phyloP scores from a whole-genome alignment of 1,140 invertebrate genomes.

The Cherax quadricarinatus region DNA sequence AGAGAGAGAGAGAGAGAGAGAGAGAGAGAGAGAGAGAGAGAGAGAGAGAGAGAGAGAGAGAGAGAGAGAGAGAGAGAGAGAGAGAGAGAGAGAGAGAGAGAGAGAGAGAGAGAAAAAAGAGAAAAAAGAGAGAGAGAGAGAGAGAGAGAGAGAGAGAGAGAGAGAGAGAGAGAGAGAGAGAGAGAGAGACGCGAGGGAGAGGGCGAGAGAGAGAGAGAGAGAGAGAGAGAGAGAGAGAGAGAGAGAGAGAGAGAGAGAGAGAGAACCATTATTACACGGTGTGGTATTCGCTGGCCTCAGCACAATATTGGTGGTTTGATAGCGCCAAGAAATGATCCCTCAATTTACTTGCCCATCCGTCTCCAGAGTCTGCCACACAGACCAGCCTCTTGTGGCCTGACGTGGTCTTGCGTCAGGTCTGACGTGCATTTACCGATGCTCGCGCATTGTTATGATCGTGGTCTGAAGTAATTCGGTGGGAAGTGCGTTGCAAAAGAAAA shows the following conservation, averaged over 20 bases:
- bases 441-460: no score
- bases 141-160: slow-evolving; percentile 14
- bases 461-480: no score
- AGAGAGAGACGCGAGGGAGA: no score
- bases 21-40: background rate
- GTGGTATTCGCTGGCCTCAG: background rate
- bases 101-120: background rate
- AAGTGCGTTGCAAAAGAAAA: no score
- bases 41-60: background rate
- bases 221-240: background rate
- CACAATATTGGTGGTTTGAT: slow-evolving; percentile 13
- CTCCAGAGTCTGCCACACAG: background rate
- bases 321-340: slow-evolving; percentile 13
- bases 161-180: slow-evolving; percentile 7
- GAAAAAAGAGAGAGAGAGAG: background rate
- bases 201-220: background rate
- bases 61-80: background rate
- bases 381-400: background rate
- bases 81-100: background rate
- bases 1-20: background rate
- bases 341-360: background rate
- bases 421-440: no score
- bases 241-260: background rate
- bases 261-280: background rate
- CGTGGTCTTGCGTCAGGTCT: background rate